phyloP scores from a whole-genome alignment of 1,140 invertebrate genomes.

The Apis mellifera region DNA sequence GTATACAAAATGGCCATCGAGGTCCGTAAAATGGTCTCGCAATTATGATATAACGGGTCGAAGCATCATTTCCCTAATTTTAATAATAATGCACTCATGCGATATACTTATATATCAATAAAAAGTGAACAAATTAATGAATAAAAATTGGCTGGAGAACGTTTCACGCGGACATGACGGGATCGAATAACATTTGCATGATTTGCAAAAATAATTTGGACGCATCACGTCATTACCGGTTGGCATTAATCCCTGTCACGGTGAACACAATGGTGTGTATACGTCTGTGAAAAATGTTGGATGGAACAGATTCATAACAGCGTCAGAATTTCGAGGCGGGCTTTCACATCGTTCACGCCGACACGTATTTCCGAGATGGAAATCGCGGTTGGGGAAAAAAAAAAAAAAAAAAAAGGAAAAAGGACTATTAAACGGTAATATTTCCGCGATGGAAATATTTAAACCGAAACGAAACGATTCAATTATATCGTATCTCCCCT shows the following conservation, averaged over 20 bases:
- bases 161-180: not conserved
- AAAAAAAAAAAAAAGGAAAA: not conserved
- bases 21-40: no score
- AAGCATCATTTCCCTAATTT: no score
- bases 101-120: no score
- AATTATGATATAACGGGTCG: no score
- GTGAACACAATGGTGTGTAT: not conserved
- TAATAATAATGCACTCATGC: no score
- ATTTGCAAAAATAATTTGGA: conserved; percentile 19
- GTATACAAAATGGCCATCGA: no score
- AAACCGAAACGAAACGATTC: not conserved
- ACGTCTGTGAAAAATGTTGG: not conserved
- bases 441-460: not conserved
- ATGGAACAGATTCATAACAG: not conserved
- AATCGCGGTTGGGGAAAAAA: not conserved
- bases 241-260: conserved; percentile 24
- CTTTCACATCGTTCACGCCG: not conserved
- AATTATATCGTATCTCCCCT: not conserved
- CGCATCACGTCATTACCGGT: not conserved
- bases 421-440: not conserved
- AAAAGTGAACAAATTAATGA: no score
- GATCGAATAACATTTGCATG: not conserved
- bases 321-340: not conserved
- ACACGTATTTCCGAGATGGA: not conserved
- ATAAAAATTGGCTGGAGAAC: not conserved